A percentile compares a stretch with the other conserved stretches of the same genome.
phyloP scores from a whole-genome alignment of 2,888 invertebrate genomes.

The Spatulosminthurus flaviceps region DNA sequence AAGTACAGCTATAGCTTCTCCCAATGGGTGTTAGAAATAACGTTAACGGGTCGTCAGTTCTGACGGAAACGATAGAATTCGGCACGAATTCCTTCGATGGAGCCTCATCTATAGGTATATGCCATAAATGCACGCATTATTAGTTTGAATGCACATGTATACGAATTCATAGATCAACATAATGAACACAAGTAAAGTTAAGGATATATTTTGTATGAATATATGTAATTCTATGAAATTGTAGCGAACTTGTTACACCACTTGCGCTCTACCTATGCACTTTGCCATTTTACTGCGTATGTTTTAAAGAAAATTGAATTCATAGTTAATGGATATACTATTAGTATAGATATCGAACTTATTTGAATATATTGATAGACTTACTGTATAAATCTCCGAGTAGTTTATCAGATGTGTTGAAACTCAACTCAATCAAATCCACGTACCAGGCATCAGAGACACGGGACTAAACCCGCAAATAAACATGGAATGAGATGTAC shows the following conservation, averaged over 20 bases:
- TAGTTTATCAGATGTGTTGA: conserved; percentile 72
- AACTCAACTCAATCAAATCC: conserved; percentile 78
- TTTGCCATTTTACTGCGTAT: too few relatives aligned
- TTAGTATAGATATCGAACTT: too few relatives aligned
- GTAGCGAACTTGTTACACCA: too few relatives aligned
- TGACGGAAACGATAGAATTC: conserved; percentile 52
- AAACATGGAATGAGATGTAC: conserved; percentile 63
- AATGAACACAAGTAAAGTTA: too few relatives aligned
- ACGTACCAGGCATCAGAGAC: conserved; percentile 91
- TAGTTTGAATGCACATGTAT: too few relatives aligned
- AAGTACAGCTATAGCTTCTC: conserved; percentile 80
- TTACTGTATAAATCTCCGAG: conserved; percentile 68
- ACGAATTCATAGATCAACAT: too few relatives aligned
- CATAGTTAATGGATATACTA: too few relatives aligned
- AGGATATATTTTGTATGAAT: too few relatives aligned
- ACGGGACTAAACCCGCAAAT: conserved; percentile 74
- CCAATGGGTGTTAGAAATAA: conserved; percentile 87
- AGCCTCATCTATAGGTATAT: neutral
- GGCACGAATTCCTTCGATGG: conserved; percentile 27
- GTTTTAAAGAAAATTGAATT: neutral
- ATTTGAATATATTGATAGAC: too few relatives aligned
- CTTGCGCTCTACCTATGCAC: too few relatives aligned
- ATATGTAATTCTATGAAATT: too few relatives aligned
- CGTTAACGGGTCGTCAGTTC: conserved; percentile 62
- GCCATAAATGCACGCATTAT: too few relatives aligned